Conservation (phyloP, 2,888 invertebrate genomes). For the Drosophila neonasuta region DNA sequence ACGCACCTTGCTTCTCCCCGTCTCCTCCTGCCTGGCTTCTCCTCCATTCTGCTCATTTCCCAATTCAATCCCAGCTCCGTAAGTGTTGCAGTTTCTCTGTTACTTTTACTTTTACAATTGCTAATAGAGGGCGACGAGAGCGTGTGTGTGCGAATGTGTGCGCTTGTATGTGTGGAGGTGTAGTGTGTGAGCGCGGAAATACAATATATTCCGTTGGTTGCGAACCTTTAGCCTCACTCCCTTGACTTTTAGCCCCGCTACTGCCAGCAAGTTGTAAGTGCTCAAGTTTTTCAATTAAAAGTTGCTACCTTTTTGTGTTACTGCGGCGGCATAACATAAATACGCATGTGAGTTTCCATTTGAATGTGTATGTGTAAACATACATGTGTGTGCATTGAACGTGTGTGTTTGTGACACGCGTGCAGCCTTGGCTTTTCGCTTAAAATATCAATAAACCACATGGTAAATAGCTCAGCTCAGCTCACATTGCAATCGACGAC, state of each 20-base stretch:
- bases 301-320: slow-evolving; percentile 74
- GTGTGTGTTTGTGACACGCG: slow-evolving; percentile 12
- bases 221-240: slow-evolving; percentile 26
- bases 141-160: slow-evolving; percentile 11
- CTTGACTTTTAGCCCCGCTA: slow-evolving; percentile 24
- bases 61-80: slow-evolving; percentile 9
- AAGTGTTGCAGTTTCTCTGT: slow-evolving; percentile 31
- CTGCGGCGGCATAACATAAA: slow-evolving; percentile 71
- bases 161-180: slow-evolving; percentile 30
- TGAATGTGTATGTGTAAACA: slow-evolving; percentile 19
- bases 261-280: slow-evolving; percentile 70
- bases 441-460: slow-evolving; percentile 69
- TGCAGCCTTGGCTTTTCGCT: slow-evolving; percentile 42
- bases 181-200: slow-evolving; percentile 53
- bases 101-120: slow-evolving; percentile 53
- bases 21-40: neutral
- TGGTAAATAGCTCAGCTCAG: slow-evolving; percentile 47
- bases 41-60: neutral
- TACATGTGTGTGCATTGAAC: slow-evolving; percentile 6
- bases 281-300: slow-evolving; percentile 77
- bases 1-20: slow-evolving; percentile 47
- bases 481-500: slow-evolving; percentile 9
- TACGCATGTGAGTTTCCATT: slow-evolving; percentile 62
- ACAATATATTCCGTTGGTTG: slow-evolving; percentile 53
- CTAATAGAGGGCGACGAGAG: slow-evolving; percentile 49